Conservation (phyloP, 2,113 vertebrate species). For the Ellobius talpinus region DNA sequence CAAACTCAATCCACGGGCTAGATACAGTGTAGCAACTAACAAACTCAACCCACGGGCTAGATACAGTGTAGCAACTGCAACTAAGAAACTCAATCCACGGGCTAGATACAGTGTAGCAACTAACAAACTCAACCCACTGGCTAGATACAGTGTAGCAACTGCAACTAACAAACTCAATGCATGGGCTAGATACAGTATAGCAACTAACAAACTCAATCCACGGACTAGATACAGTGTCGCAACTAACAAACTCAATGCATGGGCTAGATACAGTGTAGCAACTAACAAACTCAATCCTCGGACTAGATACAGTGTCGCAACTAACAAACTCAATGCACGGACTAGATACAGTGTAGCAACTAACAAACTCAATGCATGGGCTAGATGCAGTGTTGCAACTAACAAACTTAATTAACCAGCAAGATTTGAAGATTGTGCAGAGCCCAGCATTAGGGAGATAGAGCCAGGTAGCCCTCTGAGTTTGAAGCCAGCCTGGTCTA, state of each 20-base stretch:
- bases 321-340: neutral
- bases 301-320: neutral
- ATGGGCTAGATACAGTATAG: neutral
- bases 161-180: neutral
- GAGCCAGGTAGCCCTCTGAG: neutral
- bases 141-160: too few species aligned
- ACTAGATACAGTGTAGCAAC: neutral
- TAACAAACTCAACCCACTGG: neutral
- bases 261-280: neutral
- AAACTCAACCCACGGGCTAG: neutral
- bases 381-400: neutral
- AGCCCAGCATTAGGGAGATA: neutral
- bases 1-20: neutral
- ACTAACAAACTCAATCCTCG: constrained; percentile 2
- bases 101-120: too few species aligned
- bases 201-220: neutral
- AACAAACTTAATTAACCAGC: too few species aligned
- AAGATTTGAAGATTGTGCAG: neutral
- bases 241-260: neutral
- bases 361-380: neutral
- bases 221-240: too few species aligned
- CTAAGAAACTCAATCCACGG: neutral
- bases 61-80: neutral
- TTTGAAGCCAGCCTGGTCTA: neutral
- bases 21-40: neutral